Evolutionary conservation across 2,113 vertebrate species (phyloP).

Genomic region (Mormyrus iriodes): DNA sequence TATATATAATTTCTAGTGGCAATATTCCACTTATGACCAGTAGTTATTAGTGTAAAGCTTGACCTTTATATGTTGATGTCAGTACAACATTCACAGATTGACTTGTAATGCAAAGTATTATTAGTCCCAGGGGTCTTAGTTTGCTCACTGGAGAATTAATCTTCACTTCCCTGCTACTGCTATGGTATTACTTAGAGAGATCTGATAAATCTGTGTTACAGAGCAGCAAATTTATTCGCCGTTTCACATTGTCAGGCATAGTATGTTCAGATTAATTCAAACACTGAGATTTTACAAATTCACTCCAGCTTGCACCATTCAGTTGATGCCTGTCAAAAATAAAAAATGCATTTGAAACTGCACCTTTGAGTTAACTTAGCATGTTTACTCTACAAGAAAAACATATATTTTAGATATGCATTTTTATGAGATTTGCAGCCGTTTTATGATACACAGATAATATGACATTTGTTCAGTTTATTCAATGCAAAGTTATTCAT

Average conservation of each 20-base stretch:
- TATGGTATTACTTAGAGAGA: background rate
- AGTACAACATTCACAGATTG: background rate
- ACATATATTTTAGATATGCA: background rate
- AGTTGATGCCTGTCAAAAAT: background rate
- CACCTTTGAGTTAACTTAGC: background rate
- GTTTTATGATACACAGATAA: background rate
- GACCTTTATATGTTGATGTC: background rate
- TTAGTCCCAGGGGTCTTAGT: background rate
- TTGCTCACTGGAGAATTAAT: background rate
- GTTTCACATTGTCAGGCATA: background rate
- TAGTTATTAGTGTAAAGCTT: background rate
- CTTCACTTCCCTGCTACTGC: background rate
- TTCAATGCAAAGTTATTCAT: slow-evolving; percentile 39
- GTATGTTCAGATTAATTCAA: background rate
- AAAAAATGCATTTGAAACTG: background rate
- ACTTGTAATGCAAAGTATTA: slow-evolving; percentile 7
- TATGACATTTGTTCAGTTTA: slow-evolving; percentile 37
- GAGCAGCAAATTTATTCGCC: background rate
- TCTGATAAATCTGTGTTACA: background rate
- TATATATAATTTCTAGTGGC: background rate
- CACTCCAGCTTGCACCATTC: background rate
- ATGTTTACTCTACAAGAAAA: slow-evolving; percentile 8
- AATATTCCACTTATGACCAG: background rate
- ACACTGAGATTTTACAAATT: slow-evolving; percentile 8
- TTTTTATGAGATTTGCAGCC: background rate